These are phyloP conservation scores for Papilio dardanus DNA, from an alignment of 1,140 invertebrate genomes.

Conservation along the genomic window DNA sequence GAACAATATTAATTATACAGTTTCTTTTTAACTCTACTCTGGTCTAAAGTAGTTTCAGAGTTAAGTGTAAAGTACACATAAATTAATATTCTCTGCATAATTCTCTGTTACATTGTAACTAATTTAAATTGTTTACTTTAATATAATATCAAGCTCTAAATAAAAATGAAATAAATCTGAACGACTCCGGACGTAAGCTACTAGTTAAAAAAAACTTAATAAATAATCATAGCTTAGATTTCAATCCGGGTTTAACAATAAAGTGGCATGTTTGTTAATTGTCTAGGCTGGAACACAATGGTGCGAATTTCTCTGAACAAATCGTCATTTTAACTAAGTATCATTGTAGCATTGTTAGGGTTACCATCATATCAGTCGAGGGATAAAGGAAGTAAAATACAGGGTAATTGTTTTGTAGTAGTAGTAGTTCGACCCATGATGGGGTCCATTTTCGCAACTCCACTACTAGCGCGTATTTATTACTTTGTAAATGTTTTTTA, in stretches of 20 bases:
- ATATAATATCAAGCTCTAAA: background rate
- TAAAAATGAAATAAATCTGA: background rate
- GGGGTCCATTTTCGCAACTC: too few relatives aligned
- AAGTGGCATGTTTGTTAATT: conserved; percentile 4
- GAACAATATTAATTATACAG: background rate
- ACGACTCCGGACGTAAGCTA: background rate
- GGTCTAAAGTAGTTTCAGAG: too few relatives aligned
- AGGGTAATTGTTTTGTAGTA: background rate
- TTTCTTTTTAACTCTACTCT: too few relatives aligned
- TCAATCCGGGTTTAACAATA: background rate
- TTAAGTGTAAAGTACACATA: too few relatives aligned
- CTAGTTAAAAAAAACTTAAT: background rate
- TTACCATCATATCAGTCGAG: background rate
- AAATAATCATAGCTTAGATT: background rate
- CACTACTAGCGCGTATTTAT: too few relatives aligned
- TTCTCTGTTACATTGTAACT: too few relatives aligned
- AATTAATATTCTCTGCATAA: too few relatives aligned
- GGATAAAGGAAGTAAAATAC: background rate
- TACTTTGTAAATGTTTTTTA: too few relatives aligned
- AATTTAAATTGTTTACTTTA: background rate
- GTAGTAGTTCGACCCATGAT: too few relatives aligned
- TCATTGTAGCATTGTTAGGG: background rate
- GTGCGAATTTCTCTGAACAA: conserved; percentile 5
- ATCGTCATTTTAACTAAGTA: background rate
- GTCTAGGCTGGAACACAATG: background rate